Conservation (phyloP, 1,140 invertebrate genomes). For the Penaeus vannamei region DNA sequence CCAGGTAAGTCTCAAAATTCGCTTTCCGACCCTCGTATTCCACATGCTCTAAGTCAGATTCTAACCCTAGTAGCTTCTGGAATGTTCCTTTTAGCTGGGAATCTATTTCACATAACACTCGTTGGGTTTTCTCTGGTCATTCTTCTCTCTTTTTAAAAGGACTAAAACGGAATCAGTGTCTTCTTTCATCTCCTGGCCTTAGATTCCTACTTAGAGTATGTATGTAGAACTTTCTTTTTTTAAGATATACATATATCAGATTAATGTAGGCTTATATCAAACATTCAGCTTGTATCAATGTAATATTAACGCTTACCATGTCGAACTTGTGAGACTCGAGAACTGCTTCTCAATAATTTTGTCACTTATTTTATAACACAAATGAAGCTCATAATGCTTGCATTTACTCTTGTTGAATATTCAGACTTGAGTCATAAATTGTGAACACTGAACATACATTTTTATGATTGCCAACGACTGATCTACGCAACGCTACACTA, state of each 20-base stretch:
- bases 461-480: too few species aligned
- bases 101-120: too few species aligned
- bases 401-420: constrained; percentile 28
- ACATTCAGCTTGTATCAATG: constrained; percentile 28
- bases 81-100: constrained; percentile 4
- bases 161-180: too few species aligned
- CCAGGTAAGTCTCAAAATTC: constrained; percentile 51
- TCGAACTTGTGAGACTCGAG: constrained; percentile 50
- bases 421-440: constrained; percentile 9
- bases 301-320: constrained; percentile 54
- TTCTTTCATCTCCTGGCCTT: too few species aligned
- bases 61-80: background rate
- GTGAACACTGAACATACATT: too few species aligned
- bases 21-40: background rate
- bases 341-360: constrained; percentile 23
- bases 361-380: constrained; percentile 14
- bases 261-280: constrained; percentile 7
- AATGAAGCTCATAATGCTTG: constrained; percentile 60
- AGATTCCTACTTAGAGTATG: too few species aligned
- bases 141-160: too few species aligned
- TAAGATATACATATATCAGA: too few species aligned
- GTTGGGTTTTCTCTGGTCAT: too few species aligned
- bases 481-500: too few species aligned
- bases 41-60: background rate
- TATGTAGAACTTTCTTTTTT: too few species aligned